Evolutionary conservation across 2,797 vertebrate species (phyloP).

Genomic region (Ptychobarbus kaznakovi): DNA sequence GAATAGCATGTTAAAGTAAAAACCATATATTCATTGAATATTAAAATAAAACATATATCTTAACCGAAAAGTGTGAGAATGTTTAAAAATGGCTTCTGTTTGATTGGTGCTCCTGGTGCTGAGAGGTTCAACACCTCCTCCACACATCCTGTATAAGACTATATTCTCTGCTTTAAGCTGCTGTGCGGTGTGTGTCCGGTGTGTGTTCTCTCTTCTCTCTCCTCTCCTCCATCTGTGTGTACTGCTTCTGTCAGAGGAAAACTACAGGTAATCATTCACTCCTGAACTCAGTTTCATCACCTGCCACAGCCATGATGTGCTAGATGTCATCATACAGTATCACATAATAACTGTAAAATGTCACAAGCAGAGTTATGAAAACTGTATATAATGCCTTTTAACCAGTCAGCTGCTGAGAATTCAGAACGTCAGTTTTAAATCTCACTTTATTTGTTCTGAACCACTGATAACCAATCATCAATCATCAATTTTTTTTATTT

Average conservation of each 20-base stretch:
- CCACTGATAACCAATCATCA: neutral
- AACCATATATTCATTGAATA: no score
- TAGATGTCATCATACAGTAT: neutral
- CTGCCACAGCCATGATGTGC: no score
- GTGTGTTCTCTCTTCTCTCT: constrained; percentile 52
- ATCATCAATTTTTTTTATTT: no score
- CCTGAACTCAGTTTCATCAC: neutral
- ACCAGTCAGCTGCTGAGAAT: neutral
- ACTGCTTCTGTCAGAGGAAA: constrained; percentile 32
- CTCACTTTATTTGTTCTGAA: neutral
- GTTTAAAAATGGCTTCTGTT: no score
- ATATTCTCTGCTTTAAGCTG: neutral
- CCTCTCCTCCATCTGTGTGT: constrained; percentile 36
- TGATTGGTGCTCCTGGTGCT: no score
- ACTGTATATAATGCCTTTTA: neutral
- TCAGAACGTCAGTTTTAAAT: neutral
- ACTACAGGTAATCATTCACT: constrained; percentile 33
- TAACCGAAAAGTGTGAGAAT: no score
- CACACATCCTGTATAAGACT: no score
- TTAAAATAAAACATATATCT: no score
- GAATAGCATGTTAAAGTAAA: no score
- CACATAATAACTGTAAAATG: neutral
- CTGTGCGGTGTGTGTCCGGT: constrained; percentile 35
- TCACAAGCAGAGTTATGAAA: neutral
- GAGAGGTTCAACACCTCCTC: no score